These are phyloP conservation scores for Cryptomyrus ogoouensis DNA, from an alignment of 2,113 vertebrate species.

Conservation along the genomic window DNA sequence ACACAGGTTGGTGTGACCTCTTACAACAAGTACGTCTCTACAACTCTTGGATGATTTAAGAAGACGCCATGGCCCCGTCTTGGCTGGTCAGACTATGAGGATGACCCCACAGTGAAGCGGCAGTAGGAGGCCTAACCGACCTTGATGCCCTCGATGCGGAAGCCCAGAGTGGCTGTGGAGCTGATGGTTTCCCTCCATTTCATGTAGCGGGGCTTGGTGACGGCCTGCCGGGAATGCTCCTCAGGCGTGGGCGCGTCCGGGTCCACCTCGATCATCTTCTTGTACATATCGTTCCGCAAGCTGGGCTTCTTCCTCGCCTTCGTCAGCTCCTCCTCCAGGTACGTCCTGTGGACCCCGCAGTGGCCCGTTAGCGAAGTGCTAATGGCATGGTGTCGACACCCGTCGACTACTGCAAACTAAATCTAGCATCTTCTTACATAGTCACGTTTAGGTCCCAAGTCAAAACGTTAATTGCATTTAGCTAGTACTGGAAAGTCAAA, in stretches of 20 bases:
- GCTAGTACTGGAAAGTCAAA: neutral
- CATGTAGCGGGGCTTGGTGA: conserved; percentile 98
- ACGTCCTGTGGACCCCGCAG: conserved; percentile 63
- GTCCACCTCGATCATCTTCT: conserved; percentile 96
- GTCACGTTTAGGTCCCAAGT: neutral
- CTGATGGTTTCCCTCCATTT: conserved; percentile 98
- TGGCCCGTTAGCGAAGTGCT: neutral
- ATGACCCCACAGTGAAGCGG: neutral
- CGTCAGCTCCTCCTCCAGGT: conserved; percentile 90
- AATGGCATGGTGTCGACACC: neutral
- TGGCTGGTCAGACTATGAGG: neutral
- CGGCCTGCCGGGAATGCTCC: conserved; percentile 72
- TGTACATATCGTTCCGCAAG: conserved; percentile 90
- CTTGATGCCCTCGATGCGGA: conserved; percentile 97
- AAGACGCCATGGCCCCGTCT: neutral
- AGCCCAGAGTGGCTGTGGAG: conserved; percentile 87
- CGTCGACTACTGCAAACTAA: too few relatives aligned
- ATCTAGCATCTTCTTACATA: neutral
- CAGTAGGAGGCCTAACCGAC: conserved; percentile 49
- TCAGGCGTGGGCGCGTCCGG: conserved; percentile 74
- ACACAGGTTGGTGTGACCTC: neutral
- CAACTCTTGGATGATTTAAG: neutral
- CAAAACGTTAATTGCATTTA: neutral
- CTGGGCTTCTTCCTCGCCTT: conserved; percentile 94
- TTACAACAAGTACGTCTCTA: neutral